phyloP scores from a whole-genome alignment of 1,140 invertebrate species.

The Psix sp. region DNA sequence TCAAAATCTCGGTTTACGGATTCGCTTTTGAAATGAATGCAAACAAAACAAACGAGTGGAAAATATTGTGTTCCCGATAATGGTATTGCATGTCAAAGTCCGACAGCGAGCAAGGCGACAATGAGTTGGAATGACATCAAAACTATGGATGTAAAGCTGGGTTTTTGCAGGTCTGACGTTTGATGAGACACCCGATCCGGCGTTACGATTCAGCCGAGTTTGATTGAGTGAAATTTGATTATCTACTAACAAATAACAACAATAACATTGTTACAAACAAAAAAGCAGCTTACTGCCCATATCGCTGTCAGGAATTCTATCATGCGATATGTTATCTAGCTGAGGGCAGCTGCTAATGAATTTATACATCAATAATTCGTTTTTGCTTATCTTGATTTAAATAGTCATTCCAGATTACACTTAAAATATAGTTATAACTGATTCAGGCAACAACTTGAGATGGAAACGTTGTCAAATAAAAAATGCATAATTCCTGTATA shows the following conservation, averaged over 20 bases:
- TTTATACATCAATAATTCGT: slow-evolving; percentile 38
- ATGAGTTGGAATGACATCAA: slow-evolving; percentile 19
- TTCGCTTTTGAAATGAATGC: too few species aligned
- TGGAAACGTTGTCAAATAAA: not conserved
- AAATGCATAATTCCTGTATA: too few species aligned
- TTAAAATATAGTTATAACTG: too few species aligned
- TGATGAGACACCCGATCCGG: slow-evolving; percentile 21
- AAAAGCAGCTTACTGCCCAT: slow-evolving; percentile 24
- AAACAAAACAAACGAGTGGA: too few species aligned
- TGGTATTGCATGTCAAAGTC: slow-evolving; percentile 1
- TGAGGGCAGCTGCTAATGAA: slow-evolving; percentile 24
- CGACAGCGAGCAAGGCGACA: slow-evolving; percentile 7
- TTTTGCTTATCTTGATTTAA: slow-evolving; percentile 27
- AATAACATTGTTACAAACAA: slow-evolving; percentile 50
- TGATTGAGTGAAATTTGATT: slow-evolving; percentile 50
- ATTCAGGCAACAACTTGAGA: too few species aligned
- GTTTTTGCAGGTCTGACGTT: slow-evolving; percentile 22
- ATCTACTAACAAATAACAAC: slow-evolving; percentile 34
- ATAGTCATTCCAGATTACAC: too few species aligned
- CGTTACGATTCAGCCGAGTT: slow-evolving; percentile 9
- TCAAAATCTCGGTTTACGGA: too few species aligned
- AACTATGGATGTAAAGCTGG: slow-evolving; percentile 14
- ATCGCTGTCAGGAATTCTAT: slow-evolving; percentile 41
- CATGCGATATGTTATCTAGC: slow-evolving; percentile 17
- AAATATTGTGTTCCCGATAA: too few species aligned